Evolutionary conservation across 2,797 vertebrate species (phyloP), one percentile per base, ranked within the genome.

Genomic region (Pseudopleuronectes americanus): DNA sequence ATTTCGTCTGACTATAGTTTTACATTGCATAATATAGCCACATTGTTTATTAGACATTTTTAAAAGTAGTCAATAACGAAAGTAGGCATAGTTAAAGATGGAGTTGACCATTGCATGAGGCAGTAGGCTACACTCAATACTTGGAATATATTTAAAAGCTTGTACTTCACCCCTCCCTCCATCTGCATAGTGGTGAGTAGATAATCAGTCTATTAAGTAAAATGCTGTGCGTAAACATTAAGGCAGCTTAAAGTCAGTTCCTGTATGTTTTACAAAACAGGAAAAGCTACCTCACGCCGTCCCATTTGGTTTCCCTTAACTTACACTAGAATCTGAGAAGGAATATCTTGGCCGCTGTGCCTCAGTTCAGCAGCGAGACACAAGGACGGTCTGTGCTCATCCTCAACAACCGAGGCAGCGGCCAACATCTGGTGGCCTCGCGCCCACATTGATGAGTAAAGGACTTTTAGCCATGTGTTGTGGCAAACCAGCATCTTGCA

Each of bases 341-440:
- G 76, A 71, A 57, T 68, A 49, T 74, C 14, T 56, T 31, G 33
- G 19, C 9, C 14, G 21, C 45, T 61, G 26, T 58, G 60, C 69
- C 63, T 72, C 68, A 52, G 55, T 67, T 73, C 68, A 83, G 43
- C 56, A 58, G 54, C 54, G 52, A 80, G 52, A 49, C 65, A 62
- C 47, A 67, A 49, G 53, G 58, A 76, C n/a, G 12, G 68, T 77
- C 61, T 66, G 31, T 55, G 63, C 73, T 84, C 69, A 65, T 84
- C 71, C 49, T 77, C 70, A 72, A 26, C 66, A 68, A 65, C 62
- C 26, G 63, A 62, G 58, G 76, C 74, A 62, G 61, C 80, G 71
- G 80, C 86, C 55, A 71, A 84, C 86, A 87, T 92, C 76, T 87
- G 84, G 76, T 78, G 71, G 69, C 66, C 72, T 76, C 63, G 43